Percentiles rank a stretch among this genome's conserved stretches.
These are phyloP conservation scores for Mionectes olivaceus DNA, from an alignment of 2,797 vertebrate genomes.

Conservation along the genomic window DNA sequence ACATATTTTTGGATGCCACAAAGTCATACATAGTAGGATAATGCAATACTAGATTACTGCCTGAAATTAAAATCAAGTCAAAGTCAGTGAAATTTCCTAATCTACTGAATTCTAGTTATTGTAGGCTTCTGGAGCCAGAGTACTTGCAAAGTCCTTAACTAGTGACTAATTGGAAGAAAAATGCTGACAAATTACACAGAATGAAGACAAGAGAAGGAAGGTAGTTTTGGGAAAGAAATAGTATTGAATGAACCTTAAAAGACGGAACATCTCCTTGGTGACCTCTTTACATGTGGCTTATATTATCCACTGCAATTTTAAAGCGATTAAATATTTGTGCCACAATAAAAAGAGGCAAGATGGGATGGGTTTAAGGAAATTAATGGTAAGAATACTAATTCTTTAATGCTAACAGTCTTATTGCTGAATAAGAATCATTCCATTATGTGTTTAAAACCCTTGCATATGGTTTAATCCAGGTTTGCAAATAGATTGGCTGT, in stretches of 20 bases:
- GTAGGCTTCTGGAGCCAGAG: constrained; percentile 25
- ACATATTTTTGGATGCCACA: not conserved
- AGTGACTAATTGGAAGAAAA: constrained; percentile 12
- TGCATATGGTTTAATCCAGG: not conserved
- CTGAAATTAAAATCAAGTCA: constrained; percentile 52
- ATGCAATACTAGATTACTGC: constrained; percentile 25
- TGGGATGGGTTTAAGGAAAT: not conserved
- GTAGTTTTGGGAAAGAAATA: not conserved
- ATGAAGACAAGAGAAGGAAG: not conserved
- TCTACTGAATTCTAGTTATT: constrained; percentile 63
- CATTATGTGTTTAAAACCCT: not conserved
- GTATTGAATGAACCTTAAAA: not conserved
- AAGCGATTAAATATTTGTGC: not conserved
- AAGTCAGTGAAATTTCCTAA: constrained; percentile 18
- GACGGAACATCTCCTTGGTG: not conserved
- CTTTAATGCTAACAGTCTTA: not conserved
- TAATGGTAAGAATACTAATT: not conserved
- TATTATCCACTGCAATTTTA: not conserved
- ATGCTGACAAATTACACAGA: not conserved
- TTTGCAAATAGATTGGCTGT: not conserved
- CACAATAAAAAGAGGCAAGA: not conserved
- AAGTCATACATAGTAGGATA: not conserved
- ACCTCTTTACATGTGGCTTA: not conserved
- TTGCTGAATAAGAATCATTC: not conserved
- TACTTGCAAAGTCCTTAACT: constrained; percentile 32